Evolutionary conservation across 2,888 invertebrate species (phyloP).

Genomic region (Calameuta idolon): DNA sequence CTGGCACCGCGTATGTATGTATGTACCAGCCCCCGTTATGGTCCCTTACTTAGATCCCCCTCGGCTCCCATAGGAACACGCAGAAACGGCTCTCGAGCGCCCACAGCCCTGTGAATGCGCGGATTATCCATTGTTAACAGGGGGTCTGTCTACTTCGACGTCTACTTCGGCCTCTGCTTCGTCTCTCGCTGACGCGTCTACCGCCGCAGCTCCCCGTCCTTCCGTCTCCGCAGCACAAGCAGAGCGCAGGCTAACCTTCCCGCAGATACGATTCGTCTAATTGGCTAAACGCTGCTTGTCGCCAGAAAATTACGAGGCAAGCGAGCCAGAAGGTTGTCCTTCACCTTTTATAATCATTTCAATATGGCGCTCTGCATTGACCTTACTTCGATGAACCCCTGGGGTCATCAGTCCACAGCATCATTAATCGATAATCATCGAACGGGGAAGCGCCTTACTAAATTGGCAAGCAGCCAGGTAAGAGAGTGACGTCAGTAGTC

Average conservation of each 20-base stretch:
- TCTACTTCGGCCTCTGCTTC: constrained; percentile 8
- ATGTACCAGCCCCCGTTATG: background rate
- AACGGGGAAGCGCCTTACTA: background rate
- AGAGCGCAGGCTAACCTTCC: constrained; percentile 15
- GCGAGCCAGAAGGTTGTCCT: too few relatives aligned
- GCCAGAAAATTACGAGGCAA: constrained; percentile 22
- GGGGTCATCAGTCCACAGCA: background rate
- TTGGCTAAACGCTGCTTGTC: constrained; percentile 39
- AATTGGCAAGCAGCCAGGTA: background rate
- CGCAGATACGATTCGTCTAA: constrained; percentile 29
- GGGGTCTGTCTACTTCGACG: constrained; percentile 7
- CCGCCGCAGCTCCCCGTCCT: background rate
- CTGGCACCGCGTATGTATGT: too few relatives aligned
- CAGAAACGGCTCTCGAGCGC: constrained; percentile 2
- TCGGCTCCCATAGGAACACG: background rate
- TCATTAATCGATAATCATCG: background rate
- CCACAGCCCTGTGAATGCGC: constrained; percentile 41
- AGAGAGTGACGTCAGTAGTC: background rate
- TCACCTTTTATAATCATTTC: too few relatives aligned
- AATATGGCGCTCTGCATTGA: background rate
- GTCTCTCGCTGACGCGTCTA: too few relatives aligned
- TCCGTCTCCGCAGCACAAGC: constrained; percentile 17
- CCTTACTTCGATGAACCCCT: too few relatives aligned
- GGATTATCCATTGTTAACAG: constrained; percentile 54
- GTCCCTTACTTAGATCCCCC: background rate